Conservation (phyloP, 2,888 invertebrate species). For the Magallana nippona region DNA sequence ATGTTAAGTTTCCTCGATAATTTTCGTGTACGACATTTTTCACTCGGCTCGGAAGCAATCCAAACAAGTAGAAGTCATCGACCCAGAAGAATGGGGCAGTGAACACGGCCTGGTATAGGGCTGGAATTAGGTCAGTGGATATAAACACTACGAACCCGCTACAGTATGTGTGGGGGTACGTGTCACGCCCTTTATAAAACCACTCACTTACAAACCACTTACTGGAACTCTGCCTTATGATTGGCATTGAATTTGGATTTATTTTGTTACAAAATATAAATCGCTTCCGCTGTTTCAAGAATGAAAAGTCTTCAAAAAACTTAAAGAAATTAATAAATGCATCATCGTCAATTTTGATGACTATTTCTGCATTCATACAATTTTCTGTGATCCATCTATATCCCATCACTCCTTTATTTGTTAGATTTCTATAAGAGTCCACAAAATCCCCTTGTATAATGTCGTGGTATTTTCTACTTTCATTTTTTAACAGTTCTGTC, state of each 20-base stretch:
- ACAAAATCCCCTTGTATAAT: conserved; percentile 55
- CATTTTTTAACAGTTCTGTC: conserved; percentile 45
- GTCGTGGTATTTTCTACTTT: conserved; percentile 50
- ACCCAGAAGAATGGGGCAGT: conserved; percentile 66
- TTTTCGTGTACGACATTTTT: conserved; percentile 23
- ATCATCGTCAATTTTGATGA: conserved; percentile 58
- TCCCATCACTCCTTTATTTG: conserved; percentile 56
- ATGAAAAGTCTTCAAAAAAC: conserved; percentile 44
- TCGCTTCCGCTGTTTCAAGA: conserved; percentile 36
- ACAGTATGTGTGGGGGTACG: conserved; percentile 67
- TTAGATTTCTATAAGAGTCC: conserved; percentile 57
- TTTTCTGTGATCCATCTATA: conserved; percentile 55
- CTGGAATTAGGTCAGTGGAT: conserved; percentile 56
- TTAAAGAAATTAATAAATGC: conserved; percentile 53
- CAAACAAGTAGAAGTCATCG: conserved; percentile 69
- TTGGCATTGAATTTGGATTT: conserved; percentile 41
- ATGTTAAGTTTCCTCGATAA: conserved; percentile 29
- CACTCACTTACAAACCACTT: conserved; percentile 54
- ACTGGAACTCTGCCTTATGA: conserved; percentile 42
- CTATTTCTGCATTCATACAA: conserved; percentile 52
- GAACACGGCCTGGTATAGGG: conserved; percentile 58
- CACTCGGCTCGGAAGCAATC: conserved; percentile 57
- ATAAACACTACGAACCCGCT: conserved; percentile 64
- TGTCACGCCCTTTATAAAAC: conserved; percentile 39
- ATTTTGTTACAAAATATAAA: conserved; percentile 50